Percentiles rank a stretch among this genome's conserved stretches.
These are phyloP conservation scores for Agonopterix alstromeriana DNA, from an alignment of 2,888 invertebrate genomes.

Conservation along the genomic window DNA sequence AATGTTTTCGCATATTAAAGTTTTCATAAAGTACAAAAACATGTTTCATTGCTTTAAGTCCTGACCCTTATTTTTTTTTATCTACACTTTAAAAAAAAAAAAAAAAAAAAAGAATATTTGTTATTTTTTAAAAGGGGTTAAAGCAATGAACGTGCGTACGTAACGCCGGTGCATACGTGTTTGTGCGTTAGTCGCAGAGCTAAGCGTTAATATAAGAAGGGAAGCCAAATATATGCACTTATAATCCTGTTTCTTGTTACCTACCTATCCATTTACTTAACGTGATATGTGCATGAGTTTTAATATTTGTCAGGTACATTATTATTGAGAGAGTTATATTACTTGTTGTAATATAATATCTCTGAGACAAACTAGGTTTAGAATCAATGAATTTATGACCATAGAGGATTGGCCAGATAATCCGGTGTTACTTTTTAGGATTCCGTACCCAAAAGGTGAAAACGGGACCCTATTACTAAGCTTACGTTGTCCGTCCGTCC, in stretches of 20 bases:
- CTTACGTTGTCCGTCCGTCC: too few relatives aligned
- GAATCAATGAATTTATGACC: too few relatives aligned
- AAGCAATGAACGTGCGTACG: conserved; percentile 63
- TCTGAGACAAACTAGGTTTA: too few relatives aligned
- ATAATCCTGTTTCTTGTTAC: conserved; percentile 28
- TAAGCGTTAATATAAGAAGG: conserved; percentile 15
- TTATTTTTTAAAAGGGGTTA: conserved; percentile 36
- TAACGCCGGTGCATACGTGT: conserved; percentile 9
- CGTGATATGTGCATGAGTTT: neutral
- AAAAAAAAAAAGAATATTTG: neutral
- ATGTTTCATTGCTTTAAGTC: conserved; percentile 74
- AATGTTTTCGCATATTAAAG: conserved; percentile 43
- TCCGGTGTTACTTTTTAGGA: too few relatives aligned
- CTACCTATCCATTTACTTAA: neutral
- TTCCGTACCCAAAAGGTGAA: too few relatives aligned
- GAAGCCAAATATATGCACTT: conserved; percentile 25
- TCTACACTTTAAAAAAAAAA: conserved; percentile 6
- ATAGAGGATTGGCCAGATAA: too few relatives aligned
- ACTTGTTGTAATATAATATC: too few relatives aligned
- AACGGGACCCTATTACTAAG: too few relatives aligned
- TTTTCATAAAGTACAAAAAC: conserved; percentile 28
- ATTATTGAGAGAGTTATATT: too few relatives aligned
- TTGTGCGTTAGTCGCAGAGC: conserved; percentile 7
- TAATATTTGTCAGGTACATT: too few relatives aligned
- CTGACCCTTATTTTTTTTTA: conserved; percentile 29